A percentile compares a stretch with the other conserved stretches of the same genome.
These are phyloP conservation scores for Heliconius hermathena DNA, from an alignment of 1,140 invertebrate species.

Conservation along the genomic window DNA sequence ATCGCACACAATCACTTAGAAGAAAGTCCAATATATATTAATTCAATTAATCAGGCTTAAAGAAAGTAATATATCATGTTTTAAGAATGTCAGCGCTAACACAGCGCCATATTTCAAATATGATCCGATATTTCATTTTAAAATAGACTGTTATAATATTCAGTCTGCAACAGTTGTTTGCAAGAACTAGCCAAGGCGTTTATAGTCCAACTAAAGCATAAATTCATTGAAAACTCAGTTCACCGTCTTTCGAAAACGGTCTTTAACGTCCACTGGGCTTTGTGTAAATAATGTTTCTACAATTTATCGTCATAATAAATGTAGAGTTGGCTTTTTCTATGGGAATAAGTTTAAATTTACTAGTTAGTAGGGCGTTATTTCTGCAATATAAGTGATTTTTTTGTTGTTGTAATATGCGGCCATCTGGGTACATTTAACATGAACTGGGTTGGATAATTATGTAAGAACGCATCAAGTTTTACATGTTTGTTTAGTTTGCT, in stretches of 20 bases:
- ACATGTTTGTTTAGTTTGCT: too few relatives aligned
- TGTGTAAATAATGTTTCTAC: conserved; percentile 77
- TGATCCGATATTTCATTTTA: conserved; percentile 11
- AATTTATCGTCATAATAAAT: conserved; percentile 79
- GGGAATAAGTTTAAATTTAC: conserved; percentile 61
- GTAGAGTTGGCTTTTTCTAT: conserved; percentile 72
- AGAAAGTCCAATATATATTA: not conserved
- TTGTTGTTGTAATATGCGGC: not conserved
- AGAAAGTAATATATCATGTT: not conserved
- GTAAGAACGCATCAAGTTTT: too few relatives aligned
- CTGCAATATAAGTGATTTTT: not conserved
- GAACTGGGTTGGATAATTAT: too few relatives aligned
- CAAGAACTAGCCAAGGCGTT: conserved; percentile 27
- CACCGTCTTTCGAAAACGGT: conserved; percentile 69
- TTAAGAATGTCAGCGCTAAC: not conserved
- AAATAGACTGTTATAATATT: conserved; percentile 6
- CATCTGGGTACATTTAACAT: not conserved
- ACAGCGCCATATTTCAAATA: not conserved
- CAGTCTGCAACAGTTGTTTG: conserved; percentile 25
- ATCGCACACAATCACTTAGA: not conserved
- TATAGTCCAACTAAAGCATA: conserved; percentile 47
- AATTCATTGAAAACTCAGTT: conserved; percentile 71
- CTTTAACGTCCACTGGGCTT: conserved; percentile 74
- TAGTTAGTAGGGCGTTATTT: conserved; percentile 22
- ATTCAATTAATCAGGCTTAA: conserved; percentile 5